These are phyloP conservation scores for Phoxinus dragarum DNA, from an alignment of 2,797 vertebrate genomes.

Conservation along the genomic window DNA sequence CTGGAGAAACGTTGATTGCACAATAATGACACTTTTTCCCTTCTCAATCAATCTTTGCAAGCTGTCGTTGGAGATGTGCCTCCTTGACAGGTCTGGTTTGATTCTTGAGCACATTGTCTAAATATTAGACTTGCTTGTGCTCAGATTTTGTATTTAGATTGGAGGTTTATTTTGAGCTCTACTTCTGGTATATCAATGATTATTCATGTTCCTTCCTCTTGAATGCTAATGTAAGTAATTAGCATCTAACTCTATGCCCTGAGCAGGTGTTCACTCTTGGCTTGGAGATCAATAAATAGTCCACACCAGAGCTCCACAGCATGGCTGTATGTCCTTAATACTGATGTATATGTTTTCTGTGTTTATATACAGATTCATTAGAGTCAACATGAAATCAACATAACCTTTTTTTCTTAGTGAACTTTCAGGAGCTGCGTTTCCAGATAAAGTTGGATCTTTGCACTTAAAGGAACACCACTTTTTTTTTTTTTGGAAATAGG, in stretches of 20 bases:
- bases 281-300: conserved; percentile 8
- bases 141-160: background rate
- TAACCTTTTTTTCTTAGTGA: background rate
- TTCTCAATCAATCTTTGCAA: background rate
- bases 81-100: background rate
- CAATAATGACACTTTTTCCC: too few relatives aligned
- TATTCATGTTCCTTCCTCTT: conserved; percentile 24
- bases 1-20: background rate
- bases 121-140: conserved; percentile 2
- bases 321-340: background rate
- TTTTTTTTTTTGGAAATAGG: too few relatives aligned
- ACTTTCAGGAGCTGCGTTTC: too few relatives aligned
- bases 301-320: conserved; percentile 4
- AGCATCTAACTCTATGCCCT: background rate
- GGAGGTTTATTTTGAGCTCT: background rate
- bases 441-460: too few relatives aligned
- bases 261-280: conserved; percentile 31
- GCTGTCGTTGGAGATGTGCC: background rate
- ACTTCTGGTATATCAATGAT: conserved; percentile 4
- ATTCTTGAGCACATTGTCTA: background rate
- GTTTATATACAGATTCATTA: background rate
- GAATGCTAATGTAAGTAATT: conserved; percentile 21
- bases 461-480: too few relatives aligned
- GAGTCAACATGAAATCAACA: background rate
- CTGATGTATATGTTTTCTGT: background rate